These are phyloP conservation scores for Tigriopus japonicus DNA, from an alignment of 1,140 invertebrate species.

Conservation along the genomic window DNA sequence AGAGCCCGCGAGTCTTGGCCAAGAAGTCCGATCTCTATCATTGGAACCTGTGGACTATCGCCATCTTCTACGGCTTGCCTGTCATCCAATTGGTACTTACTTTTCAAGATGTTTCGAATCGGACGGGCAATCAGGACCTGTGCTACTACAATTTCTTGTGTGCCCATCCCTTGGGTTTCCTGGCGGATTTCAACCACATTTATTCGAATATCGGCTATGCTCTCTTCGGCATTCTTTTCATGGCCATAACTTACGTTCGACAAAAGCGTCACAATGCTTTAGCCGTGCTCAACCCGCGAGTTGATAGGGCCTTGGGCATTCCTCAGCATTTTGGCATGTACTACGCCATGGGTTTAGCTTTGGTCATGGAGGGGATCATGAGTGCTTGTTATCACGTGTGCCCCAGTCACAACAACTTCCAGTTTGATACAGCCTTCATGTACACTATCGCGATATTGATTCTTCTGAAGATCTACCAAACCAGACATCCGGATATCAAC, in stretches of 20 bases:
- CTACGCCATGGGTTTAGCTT: constrained; percentile 66
- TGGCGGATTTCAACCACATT: constrained; percentile 69
- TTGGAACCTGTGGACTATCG: constrained; percentile 61
- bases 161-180: constrained; percentile 48
- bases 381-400: constrained; percentile 76
- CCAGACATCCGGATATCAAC: constrained; percentile 72
- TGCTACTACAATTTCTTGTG: constrained; percentile 87
- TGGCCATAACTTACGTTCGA: constrained; percentile 17
- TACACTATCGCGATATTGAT: constrained; percentile 67
- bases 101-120: constrained; percentile 47
- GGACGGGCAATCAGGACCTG: constrained; percentile 67
- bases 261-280: constrained; percentile 20
- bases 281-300: too few species aligned
- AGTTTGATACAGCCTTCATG: constrained; percentile 86
- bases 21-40: constrained; percentile 45
- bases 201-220: constrained; percentile 76
- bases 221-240: constrained; percentile 45
- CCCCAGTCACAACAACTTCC: constrained; percentile 70
- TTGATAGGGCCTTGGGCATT: constrained; percentile 36
- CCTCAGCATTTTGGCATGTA: constrained; percentile 72
- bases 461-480: constrained; percentile 79
- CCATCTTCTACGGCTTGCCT: constrained; percentile 68
- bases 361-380: constrained; percentile 70
- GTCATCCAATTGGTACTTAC: constrained; percentile 70
- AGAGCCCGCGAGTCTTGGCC: neutral